These are phyloP conservation scores for Aythya fuligula DNA, from an alignment of 2,797 vertebrate species.

Conservation along the genomic window DNA sequence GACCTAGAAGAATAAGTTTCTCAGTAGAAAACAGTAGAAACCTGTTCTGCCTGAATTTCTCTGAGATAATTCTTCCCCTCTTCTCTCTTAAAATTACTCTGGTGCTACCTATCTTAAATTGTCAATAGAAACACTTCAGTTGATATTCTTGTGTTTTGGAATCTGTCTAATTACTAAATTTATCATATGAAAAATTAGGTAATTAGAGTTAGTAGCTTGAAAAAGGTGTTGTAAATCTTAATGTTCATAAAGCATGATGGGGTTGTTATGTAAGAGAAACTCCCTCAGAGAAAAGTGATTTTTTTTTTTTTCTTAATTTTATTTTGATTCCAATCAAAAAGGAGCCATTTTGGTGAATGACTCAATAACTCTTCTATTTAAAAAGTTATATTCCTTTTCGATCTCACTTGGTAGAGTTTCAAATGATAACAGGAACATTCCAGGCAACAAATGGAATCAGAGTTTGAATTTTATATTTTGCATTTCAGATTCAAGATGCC, in stretches of 20 bases:
- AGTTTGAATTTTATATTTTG: slow-evolving; percentile 5
- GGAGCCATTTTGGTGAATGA: not conserved
- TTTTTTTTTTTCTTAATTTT: not conserved
- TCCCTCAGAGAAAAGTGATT: not conserved
- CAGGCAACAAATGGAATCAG: not conserved
- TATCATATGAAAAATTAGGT: not conserved
- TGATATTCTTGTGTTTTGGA: not conserved
- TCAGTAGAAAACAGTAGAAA: not conserved
- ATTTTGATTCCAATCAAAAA: not conserved
- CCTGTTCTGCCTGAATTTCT: not conserved
- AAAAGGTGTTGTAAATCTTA: not conserved
- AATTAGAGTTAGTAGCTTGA: not conserved
- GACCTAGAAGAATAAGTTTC: not conserved
- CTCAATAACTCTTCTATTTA: not conserved
- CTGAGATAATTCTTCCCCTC: not conserved
- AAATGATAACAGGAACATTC: not conserved
- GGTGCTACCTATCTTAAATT: not conserved
- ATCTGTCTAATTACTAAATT: not conserved
- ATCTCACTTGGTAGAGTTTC: not conserved
- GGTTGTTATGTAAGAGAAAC: not conserved
- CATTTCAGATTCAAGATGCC: slow-evolving; percentile 1
- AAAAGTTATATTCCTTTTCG: not conserved
- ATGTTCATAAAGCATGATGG: not conserved
- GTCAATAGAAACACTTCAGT: not conserved
- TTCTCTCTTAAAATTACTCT: not conserved